phyloP scores from a whole-genome alignment of 2,888 invertebrate genomes.

The Halictus ligatus region DNA sequence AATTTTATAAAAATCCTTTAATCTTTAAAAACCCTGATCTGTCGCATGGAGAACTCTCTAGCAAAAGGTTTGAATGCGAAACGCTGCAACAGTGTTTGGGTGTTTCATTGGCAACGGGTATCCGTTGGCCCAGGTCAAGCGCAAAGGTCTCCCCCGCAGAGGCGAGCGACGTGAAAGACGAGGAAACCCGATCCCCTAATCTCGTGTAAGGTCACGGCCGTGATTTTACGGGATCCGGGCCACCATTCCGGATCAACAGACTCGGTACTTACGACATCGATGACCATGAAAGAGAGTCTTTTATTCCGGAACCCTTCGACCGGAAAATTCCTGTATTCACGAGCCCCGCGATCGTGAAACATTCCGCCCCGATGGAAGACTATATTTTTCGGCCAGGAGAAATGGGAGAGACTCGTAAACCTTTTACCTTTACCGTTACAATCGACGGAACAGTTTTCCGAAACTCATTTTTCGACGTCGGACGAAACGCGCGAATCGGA shows the following conservation, averaged over 20 bases:
- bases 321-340: slow-evolving; percentile 45
- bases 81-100: background rate
- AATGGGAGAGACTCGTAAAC: background rate
- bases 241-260: slow-evolving; percentile 53
- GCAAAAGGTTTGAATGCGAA: background rate
- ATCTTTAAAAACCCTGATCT: too few species aligned
- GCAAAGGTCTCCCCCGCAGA: slow-evolving; percentile 16
- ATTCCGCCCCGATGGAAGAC: slow-evolving; percentile 13
- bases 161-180: slow-evolving; percentile 25
- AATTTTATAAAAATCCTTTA: too few species aligned
- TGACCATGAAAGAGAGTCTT: slow-evolving; percentile 44
- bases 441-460: background rate
- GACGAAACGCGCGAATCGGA: background rate
- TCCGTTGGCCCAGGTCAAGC: slow-evolving; percentile 63
- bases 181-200: slow-evolving; percentile 55
- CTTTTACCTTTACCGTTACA: slow-evolving; percentile 5
- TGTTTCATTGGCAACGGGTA: background rate
- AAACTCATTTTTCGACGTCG: background rate
- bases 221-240: slow-evolving; percentile 63
- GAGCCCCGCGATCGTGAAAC: slow-evolving; percentile 27
- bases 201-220: slow-evolving; percentile 63
- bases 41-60: too few species aligned
- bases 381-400: background rate
- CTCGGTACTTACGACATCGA: slow-evolving; percentile 51
- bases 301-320: slow-evolving; percentile 39